Evolutionary conservation across 2,888 invertebrate species (phyloP).

Genomic region (Drosophila testacea): DNA sequence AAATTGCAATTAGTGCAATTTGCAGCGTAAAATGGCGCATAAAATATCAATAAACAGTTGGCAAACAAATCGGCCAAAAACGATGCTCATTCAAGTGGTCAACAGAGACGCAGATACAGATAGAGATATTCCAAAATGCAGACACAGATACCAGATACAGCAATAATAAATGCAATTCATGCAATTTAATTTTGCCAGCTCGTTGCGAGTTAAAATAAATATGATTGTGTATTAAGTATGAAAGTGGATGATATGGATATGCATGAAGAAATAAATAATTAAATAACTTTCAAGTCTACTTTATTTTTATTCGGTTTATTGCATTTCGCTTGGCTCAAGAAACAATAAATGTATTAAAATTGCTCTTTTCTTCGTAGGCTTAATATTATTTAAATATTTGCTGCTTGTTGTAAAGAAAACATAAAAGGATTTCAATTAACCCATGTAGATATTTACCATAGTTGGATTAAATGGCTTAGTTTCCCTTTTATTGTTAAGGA

Average conservation of each 20-base stretch:
- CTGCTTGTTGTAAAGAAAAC: no score
- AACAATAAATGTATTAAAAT: not conserved
- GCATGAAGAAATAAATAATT: not conserved
- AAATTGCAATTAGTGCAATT: conserved; percentile 75
- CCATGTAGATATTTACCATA: no score
- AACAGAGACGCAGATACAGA: conserved; percentile 32
- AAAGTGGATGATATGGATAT: not conserved
- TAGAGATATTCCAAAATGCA: conserved; percentile 23
- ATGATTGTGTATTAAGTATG: not conserved
- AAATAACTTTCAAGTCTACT: not conserved
- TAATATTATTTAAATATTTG: no score
- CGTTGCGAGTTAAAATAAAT: conserved; percentile 11
- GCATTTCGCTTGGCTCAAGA: not conserved
- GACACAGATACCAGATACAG: conserved; percentile 3
- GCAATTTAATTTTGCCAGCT: conserved; percentile 24
- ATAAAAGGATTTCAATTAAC: no score
- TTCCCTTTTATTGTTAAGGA: no score
- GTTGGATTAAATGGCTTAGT: no score
- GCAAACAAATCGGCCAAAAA: conserved; percentile 36
- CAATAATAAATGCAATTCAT: conserved; percentile 39
- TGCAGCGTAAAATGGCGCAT: conserved; percentile 62
- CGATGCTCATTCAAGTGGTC: conserved; percentile 24
- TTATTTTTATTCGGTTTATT: not conserved
- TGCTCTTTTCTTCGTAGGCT: no score
- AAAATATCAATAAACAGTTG: conserved; percentile 79